phyloP scores from a whole-genome alignment of 2,797 vertebrate genomes.

The Arremon aurantiirostris region DNA sequence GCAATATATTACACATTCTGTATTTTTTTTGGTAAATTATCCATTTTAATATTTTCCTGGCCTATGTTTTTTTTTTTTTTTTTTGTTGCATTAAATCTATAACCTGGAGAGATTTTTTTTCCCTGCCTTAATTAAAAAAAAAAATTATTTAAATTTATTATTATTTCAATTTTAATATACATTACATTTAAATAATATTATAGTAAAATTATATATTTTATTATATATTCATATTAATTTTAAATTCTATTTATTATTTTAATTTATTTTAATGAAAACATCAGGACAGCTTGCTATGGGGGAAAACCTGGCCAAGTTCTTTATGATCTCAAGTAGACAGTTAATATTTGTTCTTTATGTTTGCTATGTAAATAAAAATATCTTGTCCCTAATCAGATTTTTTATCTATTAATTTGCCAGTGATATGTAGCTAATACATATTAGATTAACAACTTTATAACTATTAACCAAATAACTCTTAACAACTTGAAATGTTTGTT shows the following conservation, averaged over 20 bases:
- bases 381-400: not conserved
- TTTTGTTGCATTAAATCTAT: not conserved
- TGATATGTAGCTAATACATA: not conserved
- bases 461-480: too few relatives aligned
- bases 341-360: not conserved
- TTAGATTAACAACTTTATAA: not conserved
- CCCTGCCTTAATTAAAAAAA: not conserved
- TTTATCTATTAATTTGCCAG: not conserved
- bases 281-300: not conserved
- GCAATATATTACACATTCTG: not conserved
- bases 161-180: too few relatives aligned
- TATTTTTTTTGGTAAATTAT: not conserved
- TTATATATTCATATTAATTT: too few relatives aligned
- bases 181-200: too few relatives aligned
- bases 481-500: not conserved
- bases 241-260: too few relatives aligned
- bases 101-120: not conserved
- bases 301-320: not conserved
- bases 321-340: not conserved
- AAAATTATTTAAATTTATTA: too few relatives aligned
- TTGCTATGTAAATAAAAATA: not conserved
- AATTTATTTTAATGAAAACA: not conserved
- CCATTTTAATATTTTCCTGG: not conserved
- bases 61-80: fast-evolving
- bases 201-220: too few relatives aligned